Evolutionary conservation across 2,888 invertebrate genomes (phyloP).

Genomic region (Monopis laevigella): DNA sequence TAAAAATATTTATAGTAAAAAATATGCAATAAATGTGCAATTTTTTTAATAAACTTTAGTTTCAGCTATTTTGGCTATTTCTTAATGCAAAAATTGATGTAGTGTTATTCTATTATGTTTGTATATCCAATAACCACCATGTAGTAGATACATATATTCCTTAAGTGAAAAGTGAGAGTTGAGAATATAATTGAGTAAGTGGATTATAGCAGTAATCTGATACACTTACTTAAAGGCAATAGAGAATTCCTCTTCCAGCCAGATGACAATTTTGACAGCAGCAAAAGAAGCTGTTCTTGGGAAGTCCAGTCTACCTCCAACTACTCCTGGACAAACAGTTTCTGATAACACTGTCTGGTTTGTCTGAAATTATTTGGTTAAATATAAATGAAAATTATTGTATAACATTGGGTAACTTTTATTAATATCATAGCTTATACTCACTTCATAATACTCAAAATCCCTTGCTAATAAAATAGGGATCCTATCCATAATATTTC

Average conservation of each 20-base stretch:
- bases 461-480: constrained; percentile 83
- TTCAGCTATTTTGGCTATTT: constrained; percentile 77
- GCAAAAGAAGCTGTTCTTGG: constrained; percentile 87
- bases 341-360: constrained; percentile 82
- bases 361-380: constrained; percentile 40
- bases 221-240: constrained; percentile 75
- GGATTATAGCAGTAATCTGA: no score
- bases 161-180: no score
- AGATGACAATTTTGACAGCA: constrained; percentile 82
- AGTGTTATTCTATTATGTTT: constrained; percentile 84
- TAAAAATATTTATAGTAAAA: constrained; percentile 27
- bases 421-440: constrained; percentile 11
- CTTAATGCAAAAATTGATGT: constrained; percentile 82
- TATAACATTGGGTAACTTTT: not conserved
- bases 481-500: constrained; percentile 87
- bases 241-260: constrained; percentile 86
- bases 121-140: constrained; percentile 84
- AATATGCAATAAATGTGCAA: constrained; percentile 47
- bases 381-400: not conserved
- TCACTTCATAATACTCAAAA: constrained; percentile 84
- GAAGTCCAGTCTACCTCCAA: constrained; percentile 83
- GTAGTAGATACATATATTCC: no score
- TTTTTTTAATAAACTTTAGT: constrained; percentile 67
- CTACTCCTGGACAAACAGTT: constrained; percentile 79
- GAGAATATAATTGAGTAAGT: no score